Base-by-base conservation (phyloP, 2,113 vertebrate species). In the Ptilorrhoa leucosticta region DNA sequence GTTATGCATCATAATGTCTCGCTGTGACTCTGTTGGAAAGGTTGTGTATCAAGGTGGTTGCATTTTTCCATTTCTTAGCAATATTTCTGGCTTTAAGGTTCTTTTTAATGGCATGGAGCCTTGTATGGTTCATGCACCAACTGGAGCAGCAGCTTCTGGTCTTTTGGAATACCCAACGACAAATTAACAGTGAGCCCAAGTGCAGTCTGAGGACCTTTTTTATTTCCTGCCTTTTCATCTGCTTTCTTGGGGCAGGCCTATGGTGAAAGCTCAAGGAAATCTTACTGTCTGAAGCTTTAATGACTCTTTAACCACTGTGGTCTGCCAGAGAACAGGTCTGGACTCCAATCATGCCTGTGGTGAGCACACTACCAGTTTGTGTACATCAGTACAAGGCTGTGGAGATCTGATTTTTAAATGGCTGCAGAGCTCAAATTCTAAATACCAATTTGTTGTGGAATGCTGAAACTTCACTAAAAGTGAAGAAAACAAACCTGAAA, bases 1-100 rank as follows among this genome's bases (percentile, higher is more conserved):
- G 13, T n/a, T 70, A 1, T 1, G 26, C 56, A n/a, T 44, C 1
- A 0, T 3, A 4, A 4, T 3, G 45, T 35, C 45, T 70, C 5
- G 0, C 50, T 40, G 40, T 18, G 30, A 27, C 35, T 4, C 45
- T 42, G 4, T 40, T 76, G 64, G 68, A 61, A 58, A 37, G 17
- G 17, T 56, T 58, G 12, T 7, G 3, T 10, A 17, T 48, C 33
- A 22, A 23, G 23, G 21, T 75, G 48, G 11, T 39, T 4, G 3
- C 10, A 1, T 70, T 71, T 87, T 76, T 30, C 15, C 24, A 51
- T 70, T 54, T 51, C 11, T 57, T 28, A 19, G 26, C 22, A 48
- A 0, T 33, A 6, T 54, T 95, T 88, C 27, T 73, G 79, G 7
- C 47, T 76, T 75, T 17, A 44, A 68, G 45, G 26, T n/a, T 94